phyloP scores from a whole-genome alignment of 1,140 invertebrate species.

The Dreissena polymorpha region DNA sequence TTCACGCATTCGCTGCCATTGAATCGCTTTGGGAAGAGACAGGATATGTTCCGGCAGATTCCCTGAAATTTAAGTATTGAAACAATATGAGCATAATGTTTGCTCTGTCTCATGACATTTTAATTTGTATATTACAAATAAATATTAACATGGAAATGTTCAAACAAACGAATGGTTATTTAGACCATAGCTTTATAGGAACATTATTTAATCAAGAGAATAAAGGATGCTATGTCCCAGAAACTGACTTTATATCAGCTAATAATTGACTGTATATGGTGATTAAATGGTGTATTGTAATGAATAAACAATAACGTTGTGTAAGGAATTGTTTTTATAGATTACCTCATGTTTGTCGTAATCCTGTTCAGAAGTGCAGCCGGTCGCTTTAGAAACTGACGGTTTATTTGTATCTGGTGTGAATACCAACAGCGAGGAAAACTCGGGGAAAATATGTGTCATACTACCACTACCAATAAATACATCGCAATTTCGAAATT shows the following conservation, averaged over 20 bases:
- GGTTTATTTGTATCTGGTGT: neutral
- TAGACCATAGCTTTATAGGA: neutral
- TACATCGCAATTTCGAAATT: neutral
- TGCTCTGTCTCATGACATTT: neutral
- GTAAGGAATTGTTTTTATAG: neutral
- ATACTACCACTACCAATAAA: no score
- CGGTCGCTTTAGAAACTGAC: neutral
- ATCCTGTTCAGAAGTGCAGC: neutral
- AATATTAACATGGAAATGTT: neutral
- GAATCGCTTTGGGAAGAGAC: slow-evolving; percentile 19
- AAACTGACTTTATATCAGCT: no score
- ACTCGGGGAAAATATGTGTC: neutral
- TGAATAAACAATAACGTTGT: neutral
- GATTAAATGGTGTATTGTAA: neutral
- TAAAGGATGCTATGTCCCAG: neutral
- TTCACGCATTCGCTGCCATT: slow-evolving; percentile 20
- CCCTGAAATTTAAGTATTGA: slow-evolving; percentile 11
- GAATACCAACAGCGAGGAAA: neutral
- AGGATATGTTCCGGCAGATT: slow-evolving; percentile 14
- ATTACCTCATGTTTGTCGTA: neutral
- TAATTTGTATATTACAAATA: neutral
- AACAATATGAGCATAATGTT: neutral
- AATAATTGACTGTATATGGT: no score
- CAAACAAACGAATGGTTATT: neutral
- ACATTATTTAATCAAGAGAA: neutral